phyloP scores from a whole-genome alignment of 2,797 vertebrate species.

The Pteronotus mesoamericanus region DNA sequence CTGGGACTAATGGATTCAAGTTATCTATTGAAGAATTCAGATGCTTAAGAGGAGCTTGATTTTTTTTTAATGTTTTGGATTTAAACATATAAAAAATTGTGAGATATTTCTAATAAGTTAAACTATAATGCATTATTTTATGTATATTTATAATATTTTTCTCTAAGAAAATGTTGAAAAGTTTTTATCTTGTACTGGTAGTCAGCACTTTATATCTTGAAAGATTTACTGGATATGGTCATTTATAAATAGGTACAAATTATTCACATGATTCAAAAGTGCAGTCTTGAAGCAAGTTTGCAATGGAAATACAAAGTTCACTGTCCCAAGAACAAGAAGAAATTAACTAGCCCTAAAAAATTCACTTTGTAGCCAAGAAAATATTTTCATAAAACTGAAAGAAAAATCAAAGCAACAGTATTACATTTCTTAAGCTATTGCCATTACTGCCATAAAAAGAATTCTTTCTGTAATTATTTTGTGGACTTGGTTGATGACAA shows the following conservation, averaged over 20 bases:
- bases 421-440: conserved; percentile 53
- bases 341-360: conserved; percentile 1
- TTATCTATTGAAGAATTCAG: background rate
- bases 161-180: background rate
- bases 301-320: conserved; percentile 16
- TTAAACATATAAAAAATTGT: background rate
- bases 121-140: background rate
- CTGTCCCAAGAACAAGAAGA: conserved; percentile 32
- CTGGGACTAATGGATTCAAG: background rate
- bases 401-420: conserved; percentile 35
- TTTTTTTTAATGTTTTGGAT: background rate
- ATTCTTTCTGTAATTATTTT: conserved; percentile 44
- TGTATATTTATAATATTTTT: background rate
- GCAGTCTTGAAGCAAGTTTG: conserved; percentile 14
- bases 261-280: conserved; percentile 19
- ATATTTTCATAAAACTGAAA: conserved; percentile 55
- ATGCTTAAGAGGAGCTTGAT: background rate
- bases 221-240: background rate
- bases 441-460: conserved; percentile 35
- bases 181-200: background rate
- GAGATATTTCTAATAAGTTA: background rate
- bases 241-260: background rate
- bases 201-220: background rate
- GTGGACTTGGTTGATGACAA: conserved; percentile 18
- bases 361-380: conserved; percentile 36